These are phyloP conservation scores for Geopemphigus sp. DNA, from an alignment of 1,140 invertebrate species.

Conservation along the genomic window DNA sequence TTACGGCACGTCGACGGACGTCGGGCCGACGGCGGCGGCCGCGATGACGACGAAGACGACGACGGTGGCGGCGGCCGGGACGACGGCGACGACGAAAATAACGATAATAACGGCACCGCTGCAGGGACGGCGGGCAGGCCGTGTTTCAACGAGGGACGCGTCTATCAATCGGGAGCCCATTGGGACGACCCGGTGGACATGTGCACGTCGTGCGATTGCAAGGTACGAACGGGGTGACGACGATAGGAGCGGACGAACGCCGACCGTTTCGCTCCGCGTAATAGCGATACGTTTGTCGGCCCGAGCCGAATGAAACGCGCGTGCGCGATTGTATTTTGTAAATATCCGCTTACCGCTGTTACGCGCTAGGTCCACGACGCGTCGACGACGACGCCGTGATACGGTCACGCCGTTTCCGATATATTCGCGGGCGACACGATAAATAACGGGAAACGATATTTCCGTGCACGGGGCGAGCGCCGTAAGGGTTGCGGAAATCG, in stretches of 20 bases:
- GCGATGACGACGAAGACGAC: neutral
- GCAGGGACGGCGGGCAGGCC: constrained; percentile 52
- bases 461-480: no score
- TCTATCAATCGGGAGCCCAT: constrained; percentile 64
- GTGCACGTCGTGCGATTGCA: constrained; percentile 74
- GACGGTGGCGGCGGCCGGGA: no score
- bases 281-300: no score
- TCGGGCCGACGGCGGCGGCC: neutral
- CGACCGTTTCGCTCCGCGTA: neutral
- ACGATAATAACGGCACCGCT: constrained; percentile 50
- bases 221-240: constrained; percentile 63
- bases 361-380: no score
- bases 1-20: neutral
- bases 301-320: no score
- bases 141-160: constrained; percentile 62
- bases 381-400: no score
- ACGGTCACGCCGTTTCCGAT: no score
- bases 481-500: no score
- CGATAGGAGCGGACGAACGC: neutral
- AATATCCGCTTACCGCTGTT: no score
- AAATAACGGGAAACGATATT: no score
- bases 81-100: neutral
- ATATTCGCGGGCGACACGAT: no score
- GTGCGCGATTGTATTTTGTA: no score
- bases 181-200: constrained; percentile 65